Percentiles rank a stretch among this genome's conserved stretches.
phyloP scores from a whole-genome alignment of 37 sponge, comb jelly and placozoan genomes.

The Ephydatia muelleri region DNA sequence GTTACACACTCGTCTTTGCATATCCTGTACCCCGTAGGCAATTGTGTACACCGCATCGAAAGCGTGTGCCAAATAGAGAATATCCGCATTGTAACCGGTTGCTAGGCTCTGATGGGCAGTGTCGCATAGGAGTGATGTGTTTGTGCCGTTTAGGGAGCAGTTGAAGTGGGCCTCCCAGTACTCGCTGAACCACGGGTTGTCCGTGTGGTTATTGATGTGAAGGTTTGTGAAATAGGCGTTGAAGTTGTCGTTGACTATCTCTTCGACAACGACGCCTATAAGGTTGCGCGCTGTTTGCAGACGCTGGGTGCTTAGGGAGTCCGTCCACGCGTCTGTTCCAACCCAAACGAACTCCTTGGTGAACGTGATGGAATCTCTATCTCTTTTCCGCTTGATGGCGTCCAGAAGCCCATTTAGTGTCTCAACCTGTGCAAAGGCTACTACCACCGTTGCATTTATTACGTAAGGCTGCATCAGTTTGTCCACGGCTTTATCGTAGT shows the following conservation, averaged over 20 bases:
- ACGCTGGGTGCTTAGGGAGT: background rate
- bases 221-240: conserved; percentile 57
- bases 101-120: background rate
- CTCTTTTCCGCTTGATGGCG: conserved; percentile 22
- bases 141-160: conserved; percentile 32
- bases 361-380: background rate
- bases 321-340: conserved; percentile 79
- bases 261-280: conserved; percentile 27
- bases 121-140: conserved; percentile 18
- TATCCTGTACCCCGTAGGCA: conserved; percentile 55
- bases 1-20: conserved; percentile 38
- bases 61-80: conserved; percentile 50
- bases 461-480: conserved; percentile 17
- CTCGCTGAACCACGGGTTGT: conserved; percentile 75
- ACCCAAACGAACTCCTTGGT: conserved; percentile 53
- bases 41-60: conserved; percentile 81
- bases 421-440: conserved; percentile 58
- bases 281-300: conserved; percentile 36
- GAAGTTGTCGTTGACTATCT: conserved; percentile 16
- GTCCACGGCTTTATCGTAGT: conserved; percentile 13
- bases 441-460: conserved; percentile 48
- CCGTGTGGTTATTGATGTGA: conserved; percentile 39
- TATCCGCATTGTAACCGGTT: conserved; percentile 23
- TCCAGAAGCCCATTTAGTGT: conserved; percentile 25
- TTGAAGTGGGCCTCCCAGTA: conserved; percentile 57